These are phyloP conservation scores for Cryptotis parvus DNA, from an alignment of 2,113 vertebrate genomes.

Conservation along the genomic window DNA sequence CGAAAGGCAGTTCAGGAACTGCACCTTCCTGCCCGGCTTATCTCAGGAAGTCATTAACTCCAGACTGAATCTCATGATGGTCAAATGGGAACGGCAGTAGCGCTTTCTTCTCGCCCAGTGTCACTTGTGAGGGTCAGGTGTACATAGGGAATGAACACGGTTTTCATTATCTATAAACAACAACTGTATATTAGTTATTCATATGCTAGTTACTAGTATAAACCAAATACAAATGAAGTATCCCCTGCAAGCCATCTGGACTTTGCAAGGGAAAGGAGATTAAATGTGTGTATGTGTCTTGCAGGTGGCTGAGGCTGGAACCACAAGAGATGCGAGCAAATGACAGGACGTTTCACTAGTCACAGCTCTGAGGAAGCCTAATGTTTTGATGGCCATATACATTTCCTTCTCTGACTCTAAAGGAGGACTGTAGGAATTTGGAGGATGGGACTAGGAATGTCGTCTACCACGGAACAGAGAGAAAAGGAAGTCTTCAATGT, in stretches of 20 bases:
- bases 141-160: background rate
- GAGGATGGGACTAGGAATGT: background rate
- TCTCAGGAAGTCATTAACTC: background rate
- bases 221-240: background rate
- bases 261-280: too few relatives aligned
- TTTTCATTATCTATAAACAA: background rate
- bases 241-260: background rate
- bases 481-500: background rate
- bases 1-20: too few relatives aligned
- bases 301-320: background rate
- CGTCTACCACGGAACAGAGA: background rate
- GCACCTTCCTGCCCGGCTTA: background rate
- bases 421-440: background rate
- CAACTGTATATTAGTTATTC: background rate
- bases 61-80: background rate
- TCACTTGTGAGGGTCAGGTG: background rate
- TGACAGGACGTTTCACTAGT: background rate
- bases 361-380: background rate
- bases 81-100: background rate
- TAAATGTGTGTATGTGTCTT: too few relatives aligned
- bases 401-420: background rate
- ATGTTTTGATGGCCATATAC: rapidly evolving
- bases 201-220: background rate
- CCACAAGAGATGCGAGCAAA: background rate
- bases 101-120: rapidly evolving